Conservation (phyloP, 2,113 vertebrate genomes). For the Hippolais icterina region DNA sequence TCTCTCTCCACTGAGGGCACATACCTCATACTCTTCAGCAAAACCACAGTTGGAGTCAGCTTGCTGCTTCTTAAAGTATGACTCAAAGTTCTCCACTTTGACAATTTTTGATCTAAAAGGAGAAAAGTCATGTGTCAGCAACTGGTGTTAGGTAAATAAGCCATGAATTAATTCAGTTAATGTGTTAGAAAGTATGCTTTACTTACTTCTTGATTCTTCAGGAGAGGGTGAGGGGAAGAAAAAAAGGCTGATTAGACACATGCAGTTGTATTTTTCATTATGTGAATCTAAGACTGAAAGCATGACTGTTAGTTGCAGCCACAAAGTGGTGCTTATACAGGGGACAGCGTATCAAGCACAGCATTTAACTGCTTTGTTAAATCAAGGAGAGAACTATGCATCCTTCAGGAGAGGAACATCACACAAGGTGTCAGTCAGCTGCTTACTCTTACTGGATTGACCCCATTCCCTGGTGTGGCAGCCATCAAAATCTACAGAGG, state of each 20-base stretch:
- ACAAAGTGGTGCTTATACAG: background rate
- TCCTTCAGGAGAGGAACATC: background rate
- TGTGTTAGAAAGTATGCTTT: constrained; percentile 14
- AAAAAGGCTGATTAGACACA: constrained; percentile 44
- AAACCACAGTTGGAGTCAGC: constrained; percentile 94
- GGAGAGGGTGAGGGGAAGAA: background rate
- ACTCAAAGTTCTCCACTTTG: constrained; percentile 85
- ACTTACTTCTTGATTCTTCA: constrained; percentile 81
- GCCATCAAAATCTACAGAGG: background rate
- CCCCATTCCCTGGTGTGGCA: background rate
- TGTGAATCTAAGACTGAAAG: constrained; percentile 33
- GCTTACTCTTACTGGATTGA: background rate
- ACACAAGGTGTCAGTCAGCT: background rate
- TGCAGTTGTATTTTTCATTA: constrained; percentile 40
- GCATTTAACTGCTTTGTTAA: background rate
- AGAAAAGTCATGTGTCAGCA: background rate
- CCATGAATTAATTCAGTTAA: constrained; percentile 10
- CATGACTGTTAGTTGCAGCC: constrained; percentile 36
- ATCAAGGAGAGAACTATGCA: background rate
- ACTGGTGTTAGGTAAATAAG: background rate
- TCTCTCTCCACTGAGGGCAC: background rate
- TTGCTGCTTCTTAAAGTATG: constrained; percentile 89
- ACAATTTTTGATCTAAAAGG: constrained; percentile 76
- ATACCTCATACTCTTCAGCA: constrained; percentile 94
- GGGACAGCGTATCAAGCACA: background rate